These are phyloP conservation scores for Athene noctua DNA, from an alignment of 2,113 vertebrate genomes.

Conservation along the genomic window DNA sequence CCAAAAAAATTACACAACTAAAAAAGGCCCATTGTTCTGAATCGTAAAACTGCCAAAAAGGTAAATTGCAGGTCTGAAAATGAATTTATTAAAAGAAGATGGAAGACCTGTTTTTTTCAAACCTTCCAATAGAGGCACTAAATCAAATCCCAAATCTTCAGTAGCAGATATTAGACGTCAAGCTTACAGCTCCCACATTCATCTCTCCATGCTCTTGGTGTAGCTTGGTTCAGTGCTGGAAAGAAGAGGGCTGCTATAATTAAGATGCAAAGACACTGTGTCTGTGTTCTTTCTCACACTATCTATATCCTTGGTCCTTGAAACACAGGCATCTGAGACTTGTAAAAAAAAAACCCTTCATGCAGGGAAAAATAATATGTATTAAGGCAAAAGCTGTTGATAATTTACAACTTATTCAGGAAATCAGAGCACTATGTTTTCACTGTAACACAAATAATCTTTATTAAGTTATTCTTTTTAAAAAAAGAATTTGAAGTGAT, in stretches of 20 bases:
- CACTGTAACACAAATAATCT: background rate
- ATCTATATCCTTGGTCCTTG: background rate
- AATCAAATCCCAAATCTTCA: slow-evolving; percentile 75
- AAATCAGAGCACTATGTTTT: background rate
- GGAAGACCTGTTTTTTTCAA: slow-evolving; percentile 69
- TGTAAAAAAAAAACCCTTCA: background rate
- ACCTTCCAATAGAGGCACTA: slow-evolving; percentile 66
- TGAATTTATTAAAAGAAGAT: slow-evolving; percentile 77
- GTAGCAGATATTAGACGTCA: slow-evolving; percentile 71
- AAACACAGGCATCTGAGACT: background rate
- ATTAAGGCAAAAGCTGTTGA: background rate
- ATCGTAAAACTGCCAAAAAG: slow-evolving; percentile 70
- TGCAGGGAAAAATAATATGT: background rate
- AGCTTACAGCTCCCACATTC: slow-evolving; percentile 62
- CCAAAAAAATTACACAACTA: slow-evolving; percentile 44
- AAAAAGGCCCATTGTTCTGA: slow-evolving; percentile 67
- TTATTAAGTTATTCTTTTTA: background rate
- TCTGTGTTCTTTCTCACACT: background rate
- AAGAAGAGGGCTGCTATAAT: slow-evolving; percentile 25
- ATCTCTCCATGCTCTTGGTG: slow-evolving; percentile 39
- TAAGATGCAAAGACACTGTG: slow-evolving; percentile 46
- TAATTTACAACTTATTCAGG: background rate
- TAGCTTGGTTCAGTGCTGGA: slow-evolving; percentile 7
- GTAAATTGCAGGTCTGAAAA: slow-evolving; percentile 66
- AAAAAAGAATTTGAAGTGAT: background rate